A percentile compares a stretch with the other conserved stretches of the same genome.
phyloP scores from a whole-genome alignment of 2,797 vertebrate species.

The Otolemur crassicaudatus region DNA sequence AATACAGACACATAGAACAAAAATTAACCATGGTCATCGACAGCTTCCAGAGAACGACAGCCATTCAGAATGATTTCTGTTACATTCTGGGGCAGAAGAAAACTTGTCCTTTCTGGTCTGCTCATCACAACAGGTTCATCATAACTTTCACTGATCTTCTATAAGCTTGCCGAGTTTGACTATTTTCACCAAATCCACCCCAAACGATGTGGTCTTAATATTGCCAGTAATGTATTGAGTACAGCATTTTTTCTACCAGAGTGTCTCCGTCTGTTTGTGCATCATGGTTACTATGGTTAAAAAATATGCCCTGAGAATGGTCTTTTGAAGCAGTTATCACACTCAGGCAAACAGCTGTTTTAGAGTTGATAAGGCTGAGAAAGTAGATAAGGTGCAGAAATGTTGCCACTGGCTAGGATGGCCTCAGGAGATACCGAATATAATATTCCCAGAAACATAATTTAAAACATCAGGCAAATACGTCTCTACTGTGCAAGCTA shows the following conservation, averaged over 20 bases:
- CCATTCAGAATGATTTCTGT: not conserved
- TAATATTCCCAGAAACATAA: constrained; percentile 32
- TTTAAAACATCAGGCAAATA: not conserved
- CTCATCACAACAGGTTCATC: not conserved
- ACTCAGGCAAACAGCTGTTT: constrained; percentile 63
- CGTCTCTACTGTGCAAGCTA: not conserved
- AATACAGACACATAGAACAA: not conserved
- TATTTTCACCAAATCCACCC: not conserved
- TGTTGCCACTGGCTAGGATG: constrained; percentile 31
- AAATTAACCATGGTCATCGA: not conserved
- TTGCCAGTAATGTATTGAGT: not conserved
- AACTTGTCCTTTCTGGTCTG: not conserved
- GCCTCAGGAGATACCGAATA: not conserved
- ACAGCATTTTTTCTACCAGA: not conserved
- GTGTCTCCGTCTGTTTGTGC: constrained; percentile 31
- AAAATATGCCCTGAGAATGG: constrained; percentile 48
- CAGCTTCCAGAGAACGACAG: not conserved
- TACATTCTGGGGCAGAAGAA: not conserved
- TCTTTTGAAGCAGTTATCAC: constrained; percentile 60
- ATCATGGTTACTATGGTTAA: constrained; percentile 27
- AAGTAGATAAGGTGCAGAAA: constrained; percentile 25
- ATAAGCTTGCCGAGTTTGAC: not conserved
- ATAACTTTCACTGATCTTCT: not conserved
- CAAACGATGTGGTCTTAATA: not conserved
- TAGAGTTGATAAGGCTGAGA: constrained; percentile 69